Conservation (phyloP, 2,888 invertebrate species). For the Drosophila histrio region DNA sequence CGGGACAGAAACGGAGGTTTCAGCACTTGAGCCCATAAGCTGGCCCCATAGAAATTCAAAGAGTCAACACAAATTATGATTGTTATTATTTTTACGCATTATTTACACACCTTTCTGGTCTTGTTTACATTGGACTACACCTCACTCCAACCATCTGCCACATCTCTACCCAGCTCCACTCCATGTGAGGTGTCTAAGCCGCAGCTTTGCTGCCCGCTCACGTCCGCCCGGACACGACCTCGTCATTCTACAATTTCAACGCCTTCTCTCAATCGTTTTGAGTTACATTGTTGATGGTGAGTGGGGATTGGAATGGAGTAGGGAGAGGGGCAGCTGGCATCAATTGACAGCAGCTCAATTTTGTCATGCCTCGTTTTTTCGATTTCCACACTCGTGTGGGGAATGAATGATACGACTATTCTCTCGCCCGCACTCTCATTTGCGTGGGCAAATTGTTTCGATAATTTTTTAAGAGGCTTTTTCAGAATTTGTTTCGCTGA, state of each 20-base stretch:
- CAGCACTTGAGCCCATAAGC: constrained; percentile 48
- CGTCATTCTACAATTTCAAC: constrained; percentile 71
- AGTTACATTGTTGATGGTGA: constrained; percentile 49
- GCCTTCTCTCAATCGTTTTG: constrained; percentile 57
- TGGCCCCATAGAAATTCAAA: constrained; percentile 48
- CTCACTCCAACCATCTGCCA: constrained; percentile 1
- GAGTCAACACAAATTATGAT: constrained; percentile 76
- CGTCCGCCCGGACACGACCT: constrained; percentile 54
- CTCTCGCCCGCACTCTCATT: constrained; percentile 48
- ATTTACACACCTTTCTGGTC: constrained; percentile 76
- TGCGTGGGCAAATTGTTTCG: constrained; percentile 72
- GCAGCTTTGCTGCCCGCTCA: constrained; percentile 63
- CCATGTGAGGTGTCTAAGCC: constrained; percentile 57
- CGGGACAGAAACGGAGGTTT: background rate
- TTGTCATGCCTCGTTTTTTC: constrained; percentile 71
- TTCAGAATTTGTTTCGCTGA: constrained; percentile 40
- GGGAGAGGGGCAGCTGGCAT: constrained; percentile 23
- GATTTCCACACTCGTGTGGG: constrained; percentile 48
- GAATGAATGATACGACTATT: background rate
- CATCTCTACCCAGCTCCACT: constrained; percentile 17
- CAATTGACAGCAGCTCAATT: constrained; percentile 73
- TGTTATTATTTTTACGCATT: constrained; percentile 77
- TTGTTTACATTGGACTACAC: constrained; percentile 60
- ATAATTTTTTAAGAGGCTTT: constrained; percentile 73
- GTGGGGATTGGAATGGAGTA: background rate